These are phyloP conservation scores for Tenthredo amoena DNA, from an alignment of 2,888 invertebrate species.

Conservation along the genomic window DNA sequence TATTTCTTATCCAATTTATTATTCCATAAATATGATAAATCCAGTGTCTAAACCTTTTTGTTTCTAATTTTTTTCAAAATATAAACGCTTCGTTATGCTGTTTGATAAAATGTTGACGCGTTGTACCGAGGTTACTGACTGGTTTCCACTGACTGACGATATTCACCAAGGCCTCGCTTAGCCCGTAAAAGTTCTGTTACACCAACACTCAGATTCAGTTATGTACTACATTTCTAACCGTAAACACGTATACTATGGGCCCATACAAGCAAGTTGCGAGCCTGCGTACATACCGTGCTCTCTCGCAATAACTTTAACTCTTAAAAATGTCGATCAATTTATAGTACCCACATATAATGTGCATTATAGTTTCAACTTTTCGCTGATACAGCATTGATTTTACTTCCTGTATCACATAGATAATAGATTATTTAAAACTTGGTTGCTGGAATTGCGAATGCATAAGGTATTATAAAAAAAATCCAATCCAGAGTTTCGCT, in stretches of 20 bases:
- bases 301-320: conserved; percentile 15
- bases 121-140: conserved; percentile 49
- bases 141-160: conserved; percentile 43
- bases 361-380: background rate
- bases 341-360: background rate
- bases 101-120: background rate
- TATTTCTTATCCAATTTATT: background rate
- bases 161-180: conserved; percentile 5
- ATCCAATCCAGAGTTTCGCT: background rate
- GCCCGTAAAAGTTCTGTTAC: conserved; percentile 29
- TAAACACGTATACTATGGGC: background rate
- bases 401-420: background rate
- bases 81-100: background rate
- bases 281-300: background rate
- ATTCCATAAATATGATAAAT: background rate
- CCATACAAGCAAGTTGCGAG: background rate
- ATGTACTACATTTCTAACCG: conserved; percentile 43
- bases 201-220: conserved; percentile 39
- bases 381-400: background rate
- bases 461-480: background rate
- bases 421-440: background rate
- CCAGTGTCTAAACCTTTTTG: background rate
- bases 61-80: background rate
- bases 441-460: background rate
- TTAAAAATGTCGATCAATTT: background rate